phyloP scores from a whole-genome alignment of 1,140 invertebrate species.

The Microplitis demolitor region DNA sequence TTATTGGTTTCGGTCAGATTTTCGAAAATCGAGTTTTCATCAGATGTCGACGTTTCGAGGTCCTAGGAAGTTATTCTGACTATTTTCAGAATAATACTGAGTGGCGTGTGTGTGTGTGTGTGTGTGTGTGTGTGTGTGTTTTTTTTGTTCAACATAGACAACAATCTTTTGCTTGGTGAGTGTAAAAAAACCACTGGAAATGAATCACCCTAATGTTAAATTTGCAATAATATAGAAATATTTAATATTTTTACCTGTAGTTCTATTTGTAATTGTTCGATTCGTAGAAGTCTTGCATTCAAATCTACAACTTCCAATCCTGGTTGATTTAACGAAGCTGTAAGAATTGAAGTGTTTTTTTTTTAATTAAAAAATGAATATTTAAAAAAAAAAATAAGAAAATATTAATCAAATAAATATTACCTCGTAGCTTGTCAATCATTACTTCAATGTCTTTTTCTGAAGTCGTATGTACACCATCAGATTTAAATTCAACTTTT shows the following conservation, averaged over 20 bases:
- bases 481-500: constrained; percentile 44
- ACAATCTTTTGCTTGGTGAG: too few species aligned
- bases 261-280: constrained; percentile 67
- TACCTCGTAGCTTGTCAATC: constrained; percentile 59
- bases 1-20: too few species aligned
- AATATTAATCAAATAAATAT: constrained; percentile 1
- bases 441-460: constrained; percentile 57
- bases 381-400: not conserved
- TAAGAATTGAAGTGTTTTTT: not conserved
- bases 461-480: constrained; percentile 41
- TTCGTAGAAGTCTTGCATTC: constrained; percentile 60
- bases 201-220: too few species aligned
- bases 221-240: not conserved
- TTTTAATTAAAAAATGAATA: not conserved
- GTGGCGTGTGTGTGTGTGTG: too few species aligned
- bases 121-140: too few species aligned
- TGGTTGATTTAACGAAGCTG: constrained; percentile 55
- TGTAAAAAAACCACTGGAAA: too few species aligned
- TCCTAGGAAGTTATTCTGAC: too few species aligned
- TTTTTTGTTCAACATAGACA: too few species aligned
- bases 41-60: too few species aligned
- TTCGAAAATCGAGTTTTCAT: too few species aligned
- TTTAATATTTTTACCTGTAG: constrained; percentile 60
- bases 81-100: too few species aligned
- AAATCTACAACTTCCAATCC: constrained; percentile 53